Evolutionary conservation across 2,888 invertebrate species (phyloP).

Genomic region (Crocallis elinguaria): DNA sequence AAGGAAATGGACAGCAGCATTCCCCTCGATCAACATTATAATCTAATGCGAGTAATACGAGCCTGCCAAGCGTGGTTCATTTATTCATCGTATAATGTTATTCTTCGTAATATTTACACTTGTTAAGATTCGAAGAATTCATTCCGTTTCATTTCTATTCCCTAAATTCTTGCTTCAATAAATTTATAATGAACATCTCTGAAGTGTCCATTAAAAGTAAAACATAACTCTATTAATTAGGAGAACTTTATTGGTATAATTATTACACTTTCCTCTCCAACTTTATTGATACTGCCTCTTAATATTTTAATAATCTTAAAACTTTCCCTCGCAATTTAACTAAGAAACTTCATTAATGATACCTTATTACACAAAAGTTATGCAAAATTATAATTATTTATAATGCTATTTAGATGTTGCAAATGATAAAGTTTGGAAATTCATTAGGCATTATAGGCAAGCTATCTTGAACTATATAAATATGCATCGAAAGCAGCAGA

Average conservation of each 20-base stretch:
- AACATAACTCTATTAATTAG: background rate
- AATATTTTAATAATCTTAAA: constrained; percentile 23
- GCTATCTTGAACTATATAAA: too few species aligned
- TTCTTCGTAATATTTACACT: too few species aligned
- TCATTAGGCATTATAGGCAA: background rate
- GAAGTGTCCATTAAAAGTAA: background rate
- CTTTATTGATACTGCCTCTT: constrained; percentile 5
- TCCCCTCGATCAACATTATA: too few species aligned
- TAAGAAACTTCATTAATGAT: constrained; percentile 15
- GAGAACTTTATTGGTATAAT: constrained; percentile 18
- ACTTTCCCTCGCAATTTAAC: constrained; percentile 16
- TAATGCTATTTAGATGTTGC: constrained; percentile 6
- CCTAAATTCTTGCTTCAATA: background rate
- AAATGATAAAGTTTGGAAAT: constrained; percentile 11
- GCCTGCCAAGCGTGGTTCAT: too few species aligned
- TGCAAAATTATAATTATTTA: constrained; percentile 10
- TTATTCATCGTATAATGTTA: too few species aligned
- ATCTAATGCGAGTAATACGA: too few species aligned
- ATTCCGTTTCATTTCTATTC: background rate
- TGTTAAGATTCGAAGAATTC: too few species aligned
- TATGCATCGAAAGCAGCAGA: too few species aligned
- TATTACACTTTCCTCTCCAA: constrained; percentile 1
- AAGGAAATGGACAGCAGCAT: too few species aligned
- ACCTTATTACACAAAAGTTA: constrained; percentile 18
- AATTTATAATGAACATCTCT: background rate